These are phyloP conservation scores for Chironomus tentans DNA, from an alignment of 2,888 invertebrate species.

Conservation along the genomic window DNA sequence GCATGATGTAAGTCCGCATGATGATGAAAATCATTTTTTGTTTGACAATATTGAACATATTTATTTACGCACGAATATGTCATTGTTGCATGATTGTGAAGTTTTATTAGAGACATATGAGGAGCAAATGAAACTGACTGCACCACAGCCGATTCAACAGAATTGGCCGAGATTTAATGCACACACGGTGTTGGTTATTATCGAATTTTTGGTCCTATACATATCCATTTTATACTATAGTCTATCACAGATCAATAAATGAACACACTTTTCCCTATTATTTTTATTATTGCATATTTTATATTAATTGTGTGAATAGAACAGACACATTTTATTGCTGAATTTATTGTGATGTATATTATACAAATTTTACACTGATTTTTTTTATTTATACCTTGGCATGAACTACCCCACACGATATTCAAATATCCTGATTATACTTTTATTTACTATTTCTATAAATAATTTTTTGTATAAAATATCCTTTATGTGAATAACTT, in stretches of 20 bases:
- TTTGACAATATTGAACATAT: constrained; percentile 15
- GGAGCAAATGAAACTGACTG: background rate
- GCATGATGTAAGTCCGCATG: constrained; percentile 19
- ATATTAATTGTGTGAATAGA: no score
- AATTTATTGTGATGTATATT: background rate
- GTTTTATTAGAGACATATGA: background rate
- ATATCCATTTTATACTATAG: constrained; percentile 11
- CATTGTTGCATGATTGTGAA: constrained; percentile 22
- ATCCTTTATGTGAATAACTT: no score
- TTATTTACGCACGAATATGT: constrained; percentile 15
- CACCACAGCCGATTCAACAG: background rate
- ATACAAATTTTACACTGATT: background rate
- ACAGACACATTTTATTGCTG: background rate
- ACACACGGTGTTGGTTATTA: constrained; percentile 4
- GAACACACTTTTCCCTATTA: background rate
- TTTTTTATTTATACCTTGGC: background rate
- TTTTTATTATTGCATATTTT: background rate
- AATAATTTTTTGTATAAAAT: no score
- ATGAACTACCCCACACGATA: background rate
- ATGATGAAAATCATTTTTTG: constrained; percentile 11
- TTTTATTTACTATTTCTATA: no score
- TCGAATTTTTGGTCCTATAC: constrained; percentile 15
- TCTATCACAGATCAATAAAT: background rate
- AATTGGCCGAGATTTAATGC: background rate
- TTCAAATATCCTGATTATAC: background rate